A percentile compares a stretch with the other conserved stretches of the same genome.
Conservation (phyloP, 2,888 invertebrate species). For the Pegoplata infirma region DNA sequence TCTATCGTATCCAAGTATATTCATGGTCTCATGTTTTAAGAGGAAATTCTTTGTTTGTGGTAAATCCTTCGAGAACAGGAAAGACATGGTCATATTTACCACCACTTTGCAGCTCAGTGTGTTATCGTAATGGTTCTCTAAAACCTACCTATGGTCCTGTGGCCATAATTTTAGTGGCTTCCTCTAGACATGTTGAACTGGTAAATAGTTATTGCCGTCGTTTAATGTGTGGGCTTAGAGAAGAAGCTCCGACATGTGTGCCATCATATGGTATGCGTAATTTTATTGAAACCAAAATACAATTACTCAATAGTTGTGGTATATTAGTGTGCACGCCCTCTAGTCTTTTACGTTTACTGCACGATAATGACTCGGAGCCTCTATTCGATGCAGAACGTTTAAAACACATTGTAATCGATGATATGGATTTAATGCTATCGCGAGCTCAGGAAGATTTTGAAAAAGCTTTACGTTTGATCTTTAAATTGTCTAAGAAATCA, state of each 20-base stretch:
- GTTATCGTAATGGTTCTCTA: constrained; percentile 65
- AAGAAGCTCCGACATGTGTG: constrained; percentile 77
- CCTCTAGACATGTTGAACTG: constrained; percentile 80
- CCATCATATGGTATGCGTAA: constrained; percentile 75
- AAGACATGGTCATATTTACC: constrained; percentile 86
- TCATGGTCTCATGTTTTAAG: constrained; percentile 85
- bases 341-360: constrained; percentile 79
- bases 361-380: constrained; percentile 75
- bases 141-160: constrained; percentile 81
- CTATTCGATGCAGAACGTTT: constrained; percentile 82
- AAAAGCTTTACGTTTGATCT: constrained; percentile 52
- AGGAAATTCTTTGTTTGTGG: constrained; percentile 82
- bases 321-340: constrained; percentile 85
- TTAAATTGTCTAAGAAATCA: constrained; percentile 60
- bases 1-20: constrained; percentile 81
- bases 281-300: constrained; percentile 66
- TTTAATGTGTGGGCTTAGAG: constrained; percentile 75
- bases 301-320: constrained; percentile 83
- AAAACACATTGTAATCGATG: constrained; percentile 84
- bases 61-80: constrained; percentile 82
- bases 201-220: constrained; percentile 78
- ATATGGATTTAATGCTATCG: constrained; percentile 82
- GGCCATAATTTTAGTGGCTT: constrained; percentile 83
- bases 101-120: constrained; percentile 82
- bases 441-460: constrained; percentile 63